phyloP scores from a whole-genome alignment of 2,888 invertebrate genomes.

The Anodontia alba region DNA sequence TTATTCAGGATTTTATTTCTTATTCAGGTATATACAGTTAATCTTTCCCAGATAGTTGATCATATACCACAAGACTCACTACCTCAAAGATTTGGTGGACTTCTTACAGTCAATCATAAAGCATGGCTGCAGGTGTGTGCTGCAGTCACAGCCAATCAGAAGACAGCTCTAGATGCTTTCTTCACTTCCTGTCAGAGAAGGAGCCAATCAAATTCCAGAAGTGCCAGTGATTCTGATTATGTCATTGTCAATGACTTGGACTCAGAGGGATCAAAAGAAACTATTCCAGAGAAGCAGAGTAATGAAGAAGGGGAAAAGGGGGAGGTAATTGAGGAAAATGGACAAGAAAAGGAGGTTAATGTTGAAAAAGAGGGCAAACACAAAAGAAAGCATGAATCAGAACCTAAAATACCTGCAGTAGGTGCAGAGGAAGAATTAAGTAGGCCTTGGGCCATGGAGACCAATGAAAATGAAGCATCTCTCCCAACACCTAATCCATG shows the following conservation, averaged over 20 bases:
- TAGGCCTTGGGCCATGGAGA: conserved; percentile 29
- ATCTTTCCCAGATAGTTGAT: conserved; percentile 93
- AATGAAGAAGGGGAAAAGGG: conserved; percentile 86
- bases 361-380: conserved; percentile 61
- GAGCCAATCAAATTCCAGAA: conserved; percentile 54
- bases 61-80: conserved; percentile 96
- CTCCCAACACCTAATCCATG: conserved; percentile 61
- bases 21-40: conserved; percentile 93
- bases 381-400: conserved; percentile 65
- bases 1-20: no score
- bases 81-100: conserved; percentile 95
- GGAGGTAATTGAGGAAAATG: conserved; percentile 67
- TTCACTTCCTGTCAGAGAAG: conserved; percentile 67
- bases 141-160: conserved; percentile 66
- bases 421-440: conserved; percentile 14
- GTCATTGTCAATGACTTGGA: conserved; percentile 78
- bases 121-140: conserved; percentile 91
- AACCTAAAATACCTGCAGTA: conserved; percentile 15
- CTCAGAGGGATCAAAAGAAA: conserved; percentile 79
- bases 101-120: conserved; percentile 93
- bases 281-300: conserved; percentile 87
- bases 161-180: conserved; percentile 67
- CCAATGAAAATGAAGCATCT: conserved; percentile 32
- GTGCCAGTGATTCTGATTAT: conserved; percentile 74
- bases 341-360: conserved; percentile 69